Percentiles rank a stretch among this genome's conserved stretches.
phyloP scores from a whole-genome alignment of 2,888 invertebrate species.

The Lochmaea capreae region DNA sequence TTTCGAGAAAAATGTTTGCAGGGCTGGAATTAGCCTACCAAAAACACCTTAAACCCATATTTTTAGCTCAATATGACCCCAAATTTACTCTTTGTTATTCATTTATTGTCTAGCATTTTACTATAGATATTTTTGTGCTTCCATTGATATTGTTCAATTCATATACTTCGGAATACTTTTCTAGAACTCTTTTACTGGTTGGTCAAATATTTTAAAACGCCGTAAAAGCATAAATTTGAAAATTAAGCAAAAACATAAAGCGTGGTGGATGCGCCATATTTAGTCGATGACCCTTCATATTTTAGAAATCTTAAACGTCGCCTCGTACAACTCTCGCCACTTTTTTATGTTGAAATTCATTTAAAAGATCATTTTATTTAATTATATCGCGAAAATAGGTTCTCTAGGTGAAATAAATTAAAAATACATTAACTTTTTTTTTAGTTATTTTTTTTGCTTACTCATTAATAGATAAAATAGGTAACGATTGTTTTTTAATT shows the following conservation, averaged over 20 bases:
- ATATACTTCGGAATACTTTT: too few species aligned
- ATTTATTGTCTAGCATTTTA: not conserved
- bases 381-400: slow-evolving; percentile 35
- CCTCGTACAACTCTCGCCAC: not conserved
- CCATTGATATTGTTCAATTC: too few species aligned
- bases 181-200: too few species aligned
- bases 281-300: not conserved
- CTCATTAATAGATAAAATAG: not conserved
- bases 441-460: slow-evolving; percentile 8
- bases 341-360: slow-evolving; percentile 26
- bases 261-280: not conserved
- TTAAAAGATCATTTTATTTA: slow-evolving; percentile 33
- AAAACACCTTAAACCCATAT: too few species aligned
- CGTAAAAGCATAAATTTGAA: too few species aligned
- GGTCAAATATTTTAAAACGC: too few species aligned
- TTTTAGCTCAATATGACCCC: too few species aligned
- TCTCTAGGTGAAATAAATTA: slow-evolving; percentile 44
- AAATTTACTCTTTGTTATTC: not conserved
- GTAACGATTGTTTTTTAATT: not conserved
- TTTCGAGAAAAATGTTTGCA: too few species aligned
- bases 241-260: not conserved
- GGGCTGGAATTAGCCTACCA: too few species aligned
- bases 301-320: not conserved
- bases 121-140: too few species aligned
- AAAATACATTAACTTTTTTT: slow-evolving; percentile 36